Base-by-base conservation (phyloP, 2,797 vertebrate genomes). In the Buceros bicornis region DNA sequence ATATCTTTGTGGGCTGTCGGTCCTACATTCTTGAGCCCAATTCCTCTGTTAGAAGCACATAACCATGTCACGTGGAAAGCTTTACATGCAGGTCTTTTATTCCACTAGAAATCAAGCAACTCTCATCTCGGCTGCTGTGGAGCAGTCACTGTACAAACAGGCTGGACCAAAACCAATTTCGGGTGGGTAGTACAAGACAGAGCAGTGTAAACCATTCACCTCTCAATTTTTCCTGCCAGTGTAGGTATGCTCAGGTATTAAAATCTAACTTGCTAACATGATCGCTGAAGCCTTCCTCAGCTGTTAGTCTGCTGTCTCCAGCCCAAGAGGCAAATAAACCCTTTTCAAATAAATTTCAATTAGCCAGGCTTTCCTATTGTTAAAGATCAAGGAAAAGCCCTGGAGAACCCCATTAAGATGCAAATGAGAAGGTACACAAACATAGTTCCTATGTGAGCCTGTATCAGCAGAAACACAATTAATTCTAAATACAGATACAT, bases 261-360 rank as follows among this genome's bases (percentile, higher is more conserved):
- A 77, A 91, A 33, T 20, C 81, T 10, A 47, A 18, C 71, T 78
- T 8, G 0, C 54, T 72, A 45, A 51, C 48, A n/a, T 1, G 9
- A 73, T 42, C 61, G 47, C 0, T 62, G 62, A 85, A 84, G 66
- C 47, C 31, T 83, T 69, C 56, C 48, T 84, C 80, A 43, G 73
- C 51, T 72, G 13, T 81, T 79, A 71, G 54, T 8, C 69, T 62
- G 47, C 10, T 89, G 93, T 96, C 86, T 88, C 74, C 43, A 90
- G 45, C 82, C 95, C 86, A 87, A 94, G 91, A 94, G 80, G 77
- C 64, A 93, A 96, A 94, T 82, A 94, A 95, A 90, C 53, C 60
- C 67, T 90, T 95, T 83, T 73, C 86, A 91, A 89, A 96, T 89
- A 94, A 90, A 93, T 96, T 95, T 93, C 77, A 94, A 96, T 96